Evolutionary conservation across 2,797 vertebrate species (phyloP).

Genomic region (Leucoraja ocellata): DNA sequence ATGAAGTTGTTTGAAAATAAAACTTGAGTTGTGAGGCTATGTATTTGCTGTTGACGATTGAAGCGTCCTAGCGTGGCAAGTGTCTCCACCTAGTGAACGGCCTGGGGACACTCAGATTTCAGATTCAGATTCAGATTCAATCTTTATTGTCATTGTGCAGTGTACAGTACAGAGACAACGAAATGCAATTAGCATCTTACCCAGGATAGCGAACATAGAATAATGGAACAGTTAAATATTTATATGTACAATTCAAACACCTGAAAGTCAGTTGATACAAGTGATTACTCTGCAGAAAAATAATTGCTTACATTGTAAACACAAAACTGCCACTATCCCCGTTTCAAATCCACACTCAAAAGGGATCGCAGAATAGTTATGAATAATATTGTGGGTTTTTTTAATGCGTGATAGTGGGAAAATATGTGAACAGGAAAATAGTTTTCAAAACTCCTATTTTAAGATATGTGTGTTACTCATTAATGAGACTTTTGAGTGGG

Average conservation of each 20-base stretch:
- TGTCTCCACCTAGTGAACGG: constrained; percentile 10
- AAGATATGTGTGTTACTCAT: not conserved
- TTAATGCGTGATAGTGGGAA: not conserved
- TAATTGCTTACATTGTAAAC: not conserved
- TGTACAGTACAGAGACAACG: too few species aligned
- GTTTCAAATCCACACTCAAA: not conserved
- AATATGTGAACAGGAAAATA: not conserved
- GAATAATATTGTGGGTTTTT: not conserved
- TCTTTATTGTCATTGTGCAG: too few species aligned
- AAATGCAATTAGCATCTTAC: too few species aligned
- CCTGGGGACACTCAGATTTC: not conserved
- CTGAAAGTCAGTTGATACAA: not conserved
- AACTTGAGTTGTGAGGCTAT: not conserved
- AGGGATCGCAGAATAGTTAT: not conserved
- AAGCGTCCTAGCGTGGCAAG: not conserved
- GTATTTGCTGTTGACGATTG: not conserved
- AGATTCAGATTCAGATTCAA: too few species aligned
- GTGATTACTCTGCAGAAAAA: not conserved
- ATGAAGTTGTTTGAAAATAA: too few species aligned
- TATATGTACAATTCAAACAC: not conserved
- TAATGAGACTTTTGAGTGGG: not conserved
- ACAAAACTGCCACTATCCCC: not conserved
- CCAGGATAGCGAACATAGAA: too few species aligned
- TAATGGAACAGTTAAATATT: too few species aligned
- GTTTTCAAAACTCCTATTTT: not conserved